These are phyloP conservation scores for Callionymus lyra DNA, from an alignment of 2,113 vertebrate genomes.

Conservation along the genomic window DNA sequence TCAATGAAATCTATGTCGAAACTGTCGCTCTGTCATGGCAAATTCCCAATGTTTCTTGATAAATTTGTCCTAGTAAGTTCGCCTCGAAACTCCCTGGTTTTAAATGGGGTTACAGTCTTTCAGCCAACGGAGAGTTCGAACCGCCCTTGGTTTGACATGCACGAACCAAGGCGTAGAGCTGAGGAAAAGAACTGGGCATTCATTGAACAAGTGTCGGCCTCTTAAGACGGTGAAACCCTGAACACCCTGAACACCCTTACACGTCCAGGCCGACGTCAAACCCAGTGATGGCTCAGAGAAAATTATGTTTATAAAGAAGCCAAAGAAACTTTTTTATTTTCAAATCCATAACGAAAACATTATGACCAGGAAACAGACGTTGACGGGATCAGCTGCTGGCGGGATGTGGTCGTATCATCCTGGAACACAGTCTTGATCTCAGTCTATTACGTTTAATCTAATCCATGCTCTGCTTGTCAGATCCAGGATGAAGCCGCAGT, in stretches of 20 bases:
- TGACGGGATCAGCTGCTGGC: slow-evolving; percentile 6
- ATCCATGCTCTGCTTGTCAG: not conserved
- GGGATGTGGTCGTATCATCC: not conserved
- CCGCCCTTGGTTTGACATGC: too few species aligned
- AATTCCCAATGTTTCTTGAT: too few species aligned
- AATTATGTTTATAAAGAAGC: slow-evolving; percentile 15
- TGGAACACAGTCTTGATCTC: not conserved
- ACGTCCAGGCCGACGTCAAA: slow-evolving; percentile 1
- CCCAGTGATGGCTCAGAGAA: not conserved
- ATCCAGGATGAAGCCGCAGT: too few species aligned
- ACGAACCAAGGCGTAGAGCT: too few species aligned
- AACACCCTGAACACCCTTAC: slow-evolving; percentile 20
- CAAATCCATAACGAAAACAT: slow-evolving; percentile 13
- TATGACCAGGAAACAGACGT: slow-evolving; percentile 11
- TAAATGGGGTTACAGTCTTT: too few species aligned
- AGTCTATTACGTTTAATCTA: not conserved
- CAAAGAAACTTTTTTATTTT: slow-evolving; percentile 19
- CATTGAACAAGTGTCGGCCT: slow-evolving; percentile 30
- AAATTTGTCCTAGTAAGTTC: too few species aligned
- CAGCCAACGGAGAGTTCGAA: too few species aligned
- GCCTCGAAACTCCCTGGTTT: too few species aligned
- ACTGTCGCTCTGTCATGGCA: too few species aligned
- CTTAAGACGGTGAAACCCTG: slow-evolving; percentile 29
- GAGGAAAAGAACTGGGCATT: slow-evolving; percentile 6
- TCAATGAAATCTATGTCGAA: too few species aligned